Evolutionary conservation across 2,797 vertebrate genomes (phyloP).

Genomic region (Cuniculus paca): DNA sequence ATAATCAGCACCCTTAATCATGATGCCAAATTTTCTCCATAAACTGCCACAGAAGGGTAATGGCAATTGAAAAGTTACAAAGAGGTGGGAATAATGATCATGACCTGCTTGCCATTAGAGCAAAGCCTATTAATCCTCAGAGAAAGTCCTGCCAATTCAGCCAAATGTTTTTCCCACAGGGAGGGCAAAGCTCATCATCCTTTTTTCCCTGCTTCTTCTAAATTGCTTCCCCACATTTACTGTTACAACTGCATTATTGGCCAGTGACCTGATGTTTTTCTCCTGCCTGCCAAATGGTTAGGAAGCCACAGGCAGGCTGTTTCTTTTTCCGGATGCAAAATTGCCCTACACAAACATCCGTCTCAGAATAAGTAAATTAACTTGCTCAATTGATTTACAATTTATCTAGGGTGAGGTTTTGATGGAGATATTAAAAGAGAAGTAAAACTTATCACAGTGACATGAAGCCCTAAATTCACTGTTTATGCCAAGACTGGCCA

Average conservation of each 20-base stretch:
- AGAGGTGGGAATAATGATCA: conserved; percentile 46
- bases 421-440: conserved; percentile 69
- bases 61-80: conserved; percentile 55
- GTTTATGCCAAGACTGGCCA: conserved; percentile 2
- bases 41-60: conserved; percentile 31
- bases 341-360: conserved; percentile 48
- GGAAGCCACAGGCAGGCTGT: conserved; percentile 57
- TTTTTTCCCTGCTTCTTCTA: neutral
- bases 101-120: conserved; percentile 57
- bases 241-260: conserved; percentile 39
- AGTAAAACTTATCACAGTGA: conserved; percentile 59
- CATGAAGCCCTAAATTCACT: neutral
- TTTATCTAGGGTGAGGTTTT: conserved; percentile 64
- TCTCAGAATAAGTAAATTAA: conserved; percentile 73
- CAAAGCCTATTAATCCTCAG: conserved; percentile 61
- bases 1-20: conserved; percentile 58
- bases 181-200: neutral
- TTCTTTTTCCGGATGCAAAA: conserved; percentile 67
- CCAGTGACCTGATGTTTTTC: conserved; percentile 63
- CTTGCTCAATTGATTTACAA: conserved; percentile 75
- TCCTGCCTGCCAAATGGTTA: conserved; percentile 65
- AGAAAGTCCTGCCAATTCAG: conserved; percentile 26
- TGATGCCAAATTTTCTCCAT: conserved; percentile 56
- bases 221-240: conserved; percentile 27
- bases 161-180: conserved; percentile 6